A percentile compares a stretch with the other conserved stretches of the same genome.
These are phyloP conservation scores for Macrosiphum euphorbiae DNA, from an alignment of 2,888 invertebrate genomes.

Conservation along the genomic window DNA sequence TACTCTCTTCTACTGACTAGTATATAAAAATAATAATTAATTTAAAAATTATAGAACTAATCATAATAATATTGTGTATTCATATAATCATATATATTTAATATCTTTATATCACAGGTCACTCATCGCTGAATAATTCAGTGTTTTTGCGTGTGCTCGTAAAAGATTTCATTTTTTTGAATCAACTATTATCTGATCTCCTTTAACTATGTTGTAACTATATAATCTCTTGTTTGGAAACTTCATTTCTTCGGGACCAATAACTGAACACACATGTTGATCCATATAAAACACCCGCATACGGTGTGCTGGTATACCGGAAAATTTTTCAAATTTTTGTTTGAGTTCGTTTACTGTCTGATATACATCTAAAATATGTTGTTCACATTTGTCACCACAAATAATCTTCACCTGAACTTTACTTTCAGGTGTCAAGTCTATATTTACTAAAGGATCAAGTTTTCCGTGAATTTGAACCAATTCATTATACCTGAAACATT, in stretches of 20 bases:
- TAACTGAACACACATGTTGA: constrained; percentile 74
- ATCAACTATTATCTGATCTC: constrained; percentile 92
- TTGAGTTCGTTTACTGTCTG: constrained; percentile 80
- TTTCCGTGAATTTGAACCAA: constrained; percentile 88
- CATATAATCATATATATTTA: constrained; percentile 30
- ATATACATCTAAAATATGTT: constrained; percentile 81
- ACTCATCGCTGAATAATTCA: constrained; percentile 49
- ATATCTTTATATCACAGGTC: constrained; percentile 48
- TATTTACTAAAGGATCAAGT: constrained; percentile 89
- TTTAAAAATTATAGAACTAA: constrained; percentile 26
- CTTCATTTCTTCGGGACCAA: constrained; percentile 89
- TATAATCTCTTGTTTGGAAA: constrained; percentile 90
- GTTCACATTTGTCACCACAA: constrained; percentile 74
- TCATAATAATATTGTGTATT: constrained; percentile 3
- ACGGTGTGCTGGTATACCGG: constrained; percentile 85
- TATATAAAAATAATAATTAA: constrained; percentile 34
- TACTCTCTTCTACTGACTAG: constrained; percentile 39
- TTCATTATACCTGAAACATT: constrained; percentile 80
- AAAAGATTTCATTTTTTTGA: constrained; percentile 73
- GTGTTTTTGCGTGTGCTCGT: background rate
- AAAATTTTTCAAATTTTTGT: constrained; percentile 82
- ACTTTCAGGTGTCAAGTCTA: constrained; percentile 88
- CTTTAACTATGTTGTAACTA: constrained; percentile 89
- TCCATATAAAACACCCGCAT: constrained; percentile 93
- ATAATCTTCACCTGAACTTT: constrained; percentile 87